Percentiles rank a stretch among this genome's conserved stretches.
Conservation (phyloP, 2,113 vertebrate genomes). For the Paratilapia polleni region DNA sequence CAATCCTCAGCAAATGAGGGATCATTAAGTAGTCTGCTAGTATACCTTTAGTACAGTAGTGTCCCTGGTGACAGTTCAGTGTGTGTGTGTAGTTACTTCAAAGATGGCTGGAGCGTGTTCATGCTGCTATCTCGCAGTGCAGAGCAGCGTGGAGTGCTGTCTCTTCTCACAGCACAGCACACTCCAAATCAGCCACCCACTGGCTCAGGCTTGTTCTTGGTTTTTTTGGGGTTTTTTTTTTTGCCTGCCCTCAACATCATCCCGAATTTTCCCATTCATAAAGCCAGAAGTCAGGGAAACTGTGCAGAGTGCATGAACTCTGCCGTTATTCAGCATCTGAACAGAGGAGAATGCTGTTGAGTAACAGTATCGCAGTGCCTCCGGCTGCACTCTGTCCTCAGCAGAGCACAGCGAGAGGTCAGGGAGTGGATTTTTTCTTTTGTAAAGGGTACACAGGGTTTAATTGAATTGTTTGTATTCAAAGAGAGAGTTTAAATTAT, state of each 20-base stretch:
- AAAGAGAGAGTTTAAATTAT: neutral
- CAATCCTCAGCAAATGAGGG: conserved; percentile 49
- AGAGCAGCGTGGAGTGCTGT: conserved; percentile 1
- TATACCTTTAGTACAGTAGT: conserved; percentile 19
- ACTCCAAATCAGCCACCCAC: conserved; percentile 13
- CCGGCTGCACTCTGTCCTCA: neutral
- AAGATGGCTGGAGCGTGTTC: neutral
- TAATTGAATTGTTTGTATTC: neutral
- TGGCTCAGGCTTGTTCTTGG: neutral
- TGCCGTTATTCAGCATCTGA: conserved; percentile 13
- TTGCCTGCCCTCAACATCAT: neutral
- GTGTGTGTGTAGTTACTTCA: neutral
- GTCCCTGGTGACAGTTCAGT: conserved; percentile 3
- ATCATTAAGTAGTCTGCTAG: conserved; percentile 4
- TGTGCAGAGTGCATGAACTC: neutral
- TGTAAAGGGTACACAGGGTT: neutral
- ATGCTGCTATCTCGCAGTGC: conserved; percentile 39
- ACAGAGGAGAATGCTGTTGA: conserved; percentile 30
- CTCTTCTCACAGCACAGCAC: conserved; percentile 23
- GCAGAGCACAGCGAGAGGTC: neutral
- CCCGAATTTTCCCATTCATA: conserved; percentile 43
- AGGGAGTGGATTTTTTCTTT: neutral
- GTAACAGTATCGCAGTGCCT: neutral
- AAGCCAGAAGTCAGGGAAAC: conserved; percentile 22
- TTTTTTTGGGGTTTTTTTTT: neutral